Percentiles rank a stretch among this genome's conserved stretches.
Conservation (phyloP, 2,797 vertebrate species). For the Rousettus madagascariensis region DNA sequence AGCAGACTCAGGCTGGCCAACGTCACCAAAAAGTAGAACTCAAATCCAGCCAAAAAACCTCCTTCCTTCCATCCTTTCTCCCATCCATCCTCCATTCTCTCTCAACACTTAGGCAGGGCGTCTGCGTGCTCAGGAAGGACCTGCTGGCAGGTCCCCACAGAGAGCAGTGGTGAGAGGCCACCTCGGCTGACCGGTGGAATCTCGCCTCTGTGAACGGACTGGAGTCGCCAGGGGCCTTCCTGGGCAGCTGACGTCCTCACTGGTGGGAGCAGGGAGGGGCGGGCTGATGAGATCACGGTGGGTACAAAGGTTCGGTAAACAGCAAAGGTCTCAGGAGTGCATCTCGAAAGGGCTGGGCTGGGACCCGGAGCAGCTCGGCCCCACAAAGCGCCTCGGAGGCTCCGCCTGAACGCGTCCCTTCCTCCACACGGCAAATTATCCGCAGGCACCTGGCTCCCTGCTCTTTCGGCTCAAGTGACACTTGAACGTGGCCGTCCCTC, state of each 20-base stretch:
- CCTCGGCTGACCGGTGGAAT: neutral
- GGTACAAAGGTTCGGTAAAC: neutral
- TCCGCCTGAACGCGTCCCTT: neutral
- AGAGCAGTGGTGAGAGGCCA: accelerated
- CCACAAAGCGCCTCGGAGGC: neutral
- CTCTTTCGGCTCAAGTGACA: neutral
- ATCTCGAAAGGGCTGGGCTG: neutral
- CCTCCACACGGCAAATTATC: neutral
- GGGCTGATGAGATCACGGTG: accelerated
- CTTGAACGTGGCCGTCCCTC: neutral
- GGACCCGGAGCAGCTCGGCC: neutral
- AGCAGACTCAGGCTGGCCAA: neutral
- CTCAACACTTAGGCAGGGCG: neutral
- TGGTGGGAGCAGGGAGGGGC: no score
- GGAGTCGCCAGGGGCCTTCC: neutral
- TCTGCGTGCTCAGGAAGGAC: neutral
- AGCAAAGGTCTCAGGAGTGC: neutral
- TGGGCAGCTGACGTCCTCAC: neutral
- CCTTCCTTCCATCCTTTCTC: no score
- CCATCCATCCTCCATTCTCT: neutral
- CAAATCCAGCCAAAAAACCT: neutral
- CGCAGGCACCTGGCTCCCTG: neutral
- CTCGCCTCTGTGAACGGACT: neutral
- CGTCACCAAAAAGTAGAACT: neutral
- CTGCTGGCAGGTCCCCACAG: neutral